Percentiles rank a stretch among this genome's conserved stretches.
Evolutionary conservation across 2,888 invertebrate genomes (phyloP).

Genomic region (Drosophila yooni): DNA sequence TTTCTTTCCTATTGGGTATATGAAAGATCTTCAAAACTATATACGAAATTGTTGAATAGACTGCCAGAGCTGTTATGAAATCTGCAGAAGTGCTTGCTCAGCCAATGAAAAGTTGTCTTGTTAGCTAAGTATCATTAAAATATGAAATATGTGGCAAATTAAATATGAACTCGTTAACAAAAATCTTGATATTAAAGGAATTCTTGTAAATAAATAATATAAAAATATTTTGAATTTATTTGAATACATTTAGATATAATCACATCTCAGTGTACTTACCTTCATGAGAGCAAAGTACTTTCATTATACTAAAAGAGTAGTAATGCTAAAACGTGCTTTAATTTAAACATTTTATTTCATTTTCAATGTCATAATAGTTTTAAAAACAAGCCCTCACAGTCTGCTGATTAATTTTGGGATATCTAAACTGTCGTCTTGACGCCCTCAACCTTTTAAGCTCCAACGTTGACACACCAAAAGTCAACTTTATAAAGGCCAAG

Average conservation of each 20-base stretch:
- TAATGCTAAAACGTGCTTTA: conserved; percentile 8
- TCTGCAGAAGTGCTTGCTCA: conserved; percentile 3
- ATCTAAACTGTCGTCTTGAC: conserved; percentile 19
- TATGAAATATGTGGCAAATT: background rate
- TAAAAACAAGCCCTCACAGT: background rate
- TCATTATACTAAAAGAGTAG: background rate
- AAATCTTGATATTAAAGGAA: background rate
- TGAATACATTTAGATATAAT: background rate
- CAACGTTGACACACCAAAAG: conserved; percentile 7
- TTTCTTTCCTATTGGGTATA: conserved; percentile 27
- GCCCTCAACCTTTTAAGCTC: conserved; percentile 23
- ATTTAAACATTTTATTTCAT: background rate
- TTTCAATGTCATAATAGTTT: conserved; percentile 16
- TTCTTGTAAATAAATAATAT: background rate
- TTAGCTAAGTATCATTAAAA: background rate
- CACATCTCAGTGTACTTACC: background rate
- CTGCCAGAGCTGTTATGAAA: background rate
- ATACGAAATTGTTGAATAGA: background rate
- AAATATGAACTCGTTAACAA: background rate
- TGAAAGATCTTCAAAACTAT: conserved; percentile 13
- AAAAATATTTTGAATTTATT: background rate
- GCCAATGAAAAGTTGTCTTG: conserved; percentile 1
- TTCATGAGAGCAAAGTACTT: background rate
- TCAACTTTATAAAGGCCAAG: conserved; percentile 43
- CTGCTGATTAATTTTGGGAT: conserved; percentile 14